phyloP scores from a whole-genome alignment of 1,140 invertebrate species.

The Bombus waltoni region DNA sequence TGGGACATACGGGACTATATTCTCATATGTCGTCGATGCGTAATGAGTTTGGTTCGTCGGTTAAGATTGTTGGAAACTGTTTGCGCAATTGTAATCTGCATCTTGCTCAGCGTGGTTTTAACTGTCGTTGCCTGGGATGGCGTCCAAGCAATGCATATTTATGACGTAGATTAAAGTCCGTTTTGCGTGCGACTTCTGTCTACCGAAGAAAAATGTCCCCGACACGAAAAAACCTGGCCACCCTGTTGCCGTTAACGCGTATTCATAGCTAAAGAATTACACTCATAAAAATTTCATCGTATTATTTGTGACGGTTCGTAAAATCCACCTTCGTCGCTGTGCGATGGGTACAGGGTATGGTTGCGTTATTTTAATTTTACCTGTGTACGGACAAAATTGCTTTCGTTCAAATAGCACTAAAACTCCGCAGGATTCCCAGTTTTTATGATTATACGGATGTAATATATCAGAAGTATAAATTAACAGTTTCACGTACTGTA shows the following conservation, averaged over 20 bases:
- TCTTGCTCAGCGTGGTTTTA: constrained; percentile 17
- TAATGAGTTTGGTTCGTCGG: background rate
- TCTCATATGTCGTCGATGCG: background rate
- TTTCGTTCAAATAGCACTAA: background rate
- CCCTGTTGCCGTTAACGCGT: constrained; percentile 17
- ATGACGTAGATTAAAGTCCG: constrained; percentile 36
- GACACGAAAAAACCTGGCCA: constrained; percentile 13
- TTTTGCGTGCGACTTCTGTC: constrained; percentile 42
- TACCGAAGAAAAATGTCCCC: constrained; percentile 29
- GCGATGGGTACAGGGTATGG: background rate
- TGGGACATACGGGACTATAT: background rate
- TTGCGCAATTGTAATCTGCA: constrained; percentile 26
- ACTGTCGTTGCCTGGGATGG: constrained; percentile 13
- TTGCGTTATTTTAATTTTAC: background rate
- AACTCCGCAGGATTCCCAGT: too few relatives aligned
- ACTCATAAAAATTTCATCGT: constrained; percentile 9
- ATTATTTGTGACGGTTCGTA: background rate
- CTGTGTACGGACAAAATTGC: background rate
- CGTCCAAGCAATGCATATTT: constrained; percentile 45
- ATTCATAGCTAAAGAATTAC: constrained; percentile 11
- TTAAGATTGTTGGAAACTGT: background rate
- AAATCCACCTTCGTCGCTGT: background rate
- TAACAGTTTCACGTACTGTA: too few relatives aligned
- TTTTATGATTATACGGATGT: too few relatives aligned
- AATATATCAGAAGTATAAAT: too few relatives aligned